Conservation (phyloP, 1,140 invertebrate species). For the Panonychus citri region DNA sequence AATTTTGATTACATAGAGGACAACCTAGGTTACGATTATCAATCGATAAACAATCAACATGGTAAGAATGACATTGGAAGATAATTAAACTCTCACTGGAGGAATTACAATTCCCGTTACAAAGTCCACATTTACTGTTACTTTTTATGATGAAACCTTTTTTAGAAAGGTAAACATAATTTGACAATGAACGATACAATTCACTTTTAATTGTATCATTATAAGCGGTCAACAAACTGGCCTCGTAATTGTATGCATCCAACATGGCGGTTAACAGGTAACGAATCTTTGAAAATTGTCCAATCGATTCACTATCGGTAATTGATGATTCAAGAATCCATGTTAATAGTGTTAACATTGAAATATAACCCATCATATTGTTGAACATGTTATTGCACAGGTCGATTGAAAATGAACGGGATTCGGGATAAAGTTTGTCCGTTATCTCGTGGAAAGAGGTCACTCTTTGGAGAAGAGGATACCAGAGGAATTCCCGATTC, state of each 20-base stretch:
- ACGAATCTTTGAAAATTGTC: constrained; percentile 31
- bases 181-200: constrained; percentile 19
- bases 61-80: background rate
- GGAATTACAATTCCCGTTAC: background rate
- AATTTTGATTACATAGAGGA: background rate
- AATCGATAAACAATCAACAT: background rate
- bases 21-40: background rate
- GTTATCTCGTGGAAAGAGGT: constrained; percentile 17
- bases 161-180: background rate
- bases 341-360: constrained; percentile 30
- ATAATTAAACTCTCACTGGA: background rate
- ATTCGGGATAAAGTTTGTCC: background rate
- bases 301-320: constrained; percentile 27
- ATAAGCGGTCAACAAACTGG: constrained; percentile 24
- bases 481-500: constrained; percentile 25
- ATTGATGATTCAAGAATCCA: constrained; percentile 29
- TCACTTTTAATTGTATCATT: constrained; percentile 26
- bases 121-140: background rate
- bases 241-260: constrained; percentile 33
- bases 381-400: constrained; percentile 30
- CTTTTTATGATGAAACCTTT: background rate
- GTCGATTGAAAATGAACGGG: constrained; percentile 22
- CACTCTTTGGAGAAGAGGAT: constrained; percentile 29
- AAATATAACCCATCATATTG: constrained; percentile 34
- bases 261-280: constrained; percentile 30